These are phyloP conservation scores for Brachypalpus laphriformis DNA, from an alignment of 2,888 invertebrate species.

Conservation along the genomic window DNA sequence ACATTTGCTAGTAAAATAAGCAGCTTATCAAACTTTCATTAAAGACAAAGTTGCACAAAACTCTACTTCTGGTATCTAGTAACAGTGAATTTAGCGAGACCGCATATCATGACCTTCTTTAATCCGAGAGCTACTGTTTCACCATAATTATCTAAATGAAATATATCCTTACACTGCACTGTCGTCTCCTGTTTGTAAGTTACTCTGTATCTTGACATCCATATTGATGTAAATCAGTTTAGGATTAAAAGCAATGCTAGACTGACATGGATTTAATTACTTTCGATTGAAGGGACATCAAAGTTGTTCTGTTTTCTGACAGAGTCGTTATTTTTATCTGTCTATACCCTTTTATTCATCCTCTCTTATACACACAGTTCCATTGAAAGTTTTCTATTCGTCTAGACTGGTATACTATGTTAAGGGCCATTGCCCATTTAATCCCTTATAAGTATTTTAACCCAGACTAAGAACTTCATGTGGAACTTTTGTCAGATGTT, in stretches of 20 bases:
- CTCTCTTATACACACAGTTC: background rate
- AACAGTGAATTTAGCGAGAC: too few relatives aligned
- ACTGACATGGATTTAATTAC: slow-evolving; percentile 57
- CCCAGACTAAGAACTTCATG: background rate
- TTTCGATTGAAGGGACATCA: slow-evolving; percentile 39
- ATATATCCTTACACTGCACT: too few relatives aligned
- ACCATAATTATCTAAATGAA: too few relatives aligned
- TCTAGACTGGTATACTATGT: slow-evolving; percentile 47
- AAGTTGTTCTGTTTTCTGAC: slow-evolving; percentile 22
- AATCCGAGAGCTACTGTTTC: too few relatives aligned
- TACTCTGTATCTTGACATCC: background rate
- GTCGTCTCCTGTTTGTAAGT: background rate
- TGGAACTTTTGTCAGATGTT: background rate
- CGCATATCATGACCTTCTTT: too few relatives aligned
- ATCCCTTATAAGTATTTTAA: slow-evolving; percentile 18
- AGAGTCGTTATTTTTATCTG: background rate
- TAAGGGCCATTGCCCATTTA: slow-evolving; percentile 44
- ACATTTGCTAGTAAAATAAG: too few relatives aligned
- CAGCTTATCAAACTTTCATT: too few relatives aligned
- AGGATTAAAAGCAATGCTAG: slow-evolving; percentile 42
- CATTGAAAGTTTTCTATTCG: slow-evolving; percentile 1
- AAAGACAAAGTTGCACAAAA: too few relatives aligned
- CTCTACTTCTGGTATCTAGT: too few relatives aligned
- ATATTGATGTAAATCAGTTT: background rate
- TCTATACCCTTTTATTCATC: background rate